phyloP scores from a whole-genome alignment of 2,113 vertebrate genomes.

The Macrotis lagotis region DNA sequence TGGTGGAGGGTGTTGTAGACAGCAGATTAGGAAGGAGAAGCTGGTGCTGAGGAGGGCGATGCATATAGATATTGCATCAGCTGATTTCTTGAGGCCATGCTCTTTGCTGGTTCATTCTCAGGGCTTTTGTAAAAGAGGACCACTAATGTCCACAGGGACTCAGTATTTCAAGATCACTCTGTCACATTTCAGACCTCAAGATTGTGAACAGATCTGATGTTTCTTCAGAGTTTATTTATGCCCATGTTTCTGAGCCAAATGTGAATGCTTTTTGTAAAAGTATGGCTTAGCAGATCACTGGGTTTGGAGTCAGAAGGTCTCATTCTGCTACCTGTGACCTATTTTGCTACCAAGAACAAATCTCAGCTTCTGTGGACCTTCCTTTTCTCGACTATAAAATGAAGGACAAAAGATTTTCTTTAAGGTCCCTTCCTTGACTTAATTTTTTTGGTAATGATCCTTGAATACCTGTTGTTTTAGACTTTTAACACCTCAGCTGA shows the following conservation, averaged over 20 bases:
- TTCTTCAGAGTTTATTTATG: not conserved
- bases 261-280: no score
- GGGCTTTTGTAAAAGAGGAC: accelerated
- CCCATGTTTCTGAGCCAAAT: not conserved
- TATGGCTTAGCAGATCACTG: not conserved
- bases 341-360: not conserved
- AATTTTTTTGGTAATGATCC: not conserved
- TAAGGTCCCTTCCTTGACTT: not conserved
- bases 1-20: not conserved
- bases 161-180: not conserved
- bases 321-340: not conserved
- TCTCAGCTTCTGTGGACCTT: not conserved
- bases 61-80: not conserved
- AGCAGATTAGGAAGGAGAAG: not conserved
- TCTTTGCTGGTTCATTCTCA: not conserved
- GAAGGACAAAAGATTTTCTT: not conserved
- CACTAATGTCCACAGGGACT: no score
- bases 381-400: not conserved
- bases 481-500: not conserved
- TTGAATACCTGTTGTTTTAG: not conserved
- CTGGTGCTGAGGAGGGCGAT: not conserved
- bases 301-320: not conserved
- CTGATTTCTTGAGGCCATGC: not conserved
- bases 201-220: not conserved
- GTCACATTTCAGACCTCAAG: no score